Base-by-base conservation (phyloP, 2,888 invertebrate species). In the Hipparchia semele region DNA sequence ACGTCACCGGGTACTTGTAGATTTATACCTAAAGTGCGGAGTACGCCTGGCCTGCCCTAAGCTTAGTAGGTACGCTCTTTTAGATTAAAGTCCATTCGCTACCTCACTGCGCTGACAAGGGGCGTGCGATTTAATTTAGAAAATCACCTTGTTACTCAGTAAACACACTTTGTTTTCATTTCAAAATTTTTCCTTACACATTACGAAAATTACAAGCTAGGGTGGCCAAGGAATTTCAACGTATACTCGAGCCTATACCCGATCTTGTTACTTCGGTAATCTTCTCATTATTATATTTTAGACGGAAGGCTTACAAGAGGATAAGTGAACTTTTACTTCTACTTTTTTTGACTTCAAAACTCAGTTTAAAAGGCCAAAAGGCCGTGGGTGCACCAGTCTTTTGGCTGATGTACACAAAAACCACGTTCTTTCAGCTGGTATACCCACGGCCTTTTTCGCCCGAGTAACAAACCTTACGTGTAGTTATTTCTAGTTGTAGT, bases 231-330 rank as follows among this genome's bases (percentile, higher is more conserved):
- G 12, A 51, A 12, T 51, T 65, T 10, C 51, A 33, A 12, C 33
- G 65, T 33, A 33, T 64, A 33, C 64, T 65, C 23, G 33, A 65
- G 33, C 51, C 23, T 13, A n/a, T n/a, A 10, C 53, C 23, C 33
- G 10, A 65, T 9, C 65, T 51, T 53, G 33, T 65, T 65, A 51
- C 65, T 12, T 53, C 33, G 23, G 53, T 65, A 65, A 65, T 65
- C 65, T 65, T 51, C 65, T 65, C 65, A 65, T 65, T 65, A 65
- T 53, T 65, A 65, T 53, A 33, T 33, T 65, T 65, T 53, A 33
- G 53, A 65, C 33, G 53, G 51, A 53, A 65, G 33, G 53, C 65
- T 53, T 65, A 53, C 23, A 51, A 49, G 9, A 53, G 10, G 10
- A 12, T 23, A 51, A 64, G 53, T 23, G 6, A 53, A 33, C 51